These are phyloP conservation scores for Leptopilina boulardi DNA, from an alignment of 1,140 invertebrate species.

Conservation along the genomic window DNA sequence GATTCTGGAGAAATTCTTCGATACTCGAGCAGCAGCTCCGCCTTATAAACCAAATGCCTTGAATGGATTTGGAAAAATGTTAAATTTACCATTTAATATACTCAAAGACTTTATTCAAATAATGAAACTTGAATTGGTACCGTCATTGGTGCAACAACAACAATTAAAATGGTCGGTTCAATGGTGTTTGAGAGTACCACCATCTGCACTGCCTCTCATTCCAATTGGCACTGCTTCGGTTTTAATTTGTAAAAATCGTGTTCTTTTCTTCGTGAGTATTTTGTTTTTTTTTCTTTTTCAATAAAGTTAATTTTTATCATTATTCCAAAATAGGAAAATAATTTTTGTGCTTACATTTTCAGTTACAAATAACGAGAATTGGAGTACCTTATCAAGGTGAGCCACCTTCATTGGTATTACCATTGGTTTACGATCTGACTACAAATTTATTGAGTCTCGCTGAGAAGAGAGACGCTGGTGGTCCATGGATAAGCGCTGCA, in stretches of 20 bases:
- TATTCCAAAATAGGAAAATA: constrained; percentile 25
- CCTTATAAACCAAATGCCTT: constrained; percentile 94
- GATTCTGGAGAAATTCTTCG: constrained; percentile 95
- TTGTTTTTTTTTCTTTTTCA: constrained; percentile 14
- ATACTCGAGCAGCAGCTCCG: constrained; percentile 88
- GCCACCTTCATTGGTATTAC: constrained; percentile 88
- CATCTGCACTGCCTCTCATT: constrained; percentile 88
- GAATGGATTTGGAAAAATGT: constrained; percentile 87
- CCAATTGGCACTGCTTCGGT: constrained; percentile 90
- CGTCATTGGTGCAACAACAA: constrained; percentile 80
- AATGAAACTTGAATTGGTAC: constrained; percentile 88
- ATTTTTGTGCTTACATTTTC: constrained; percentile 53
- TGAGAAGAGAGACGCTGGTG: constrained; percentile 83
- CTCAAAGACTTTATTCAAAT: constrained; percentile 95
- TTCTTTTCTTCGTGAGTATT: constrained; percentile 90
- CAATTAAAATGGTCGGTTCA: constrained; percentile 90
- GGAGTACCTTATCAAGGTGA: constrained; percentile 81
- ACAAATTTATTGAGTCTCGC: constrained; percentile 91
- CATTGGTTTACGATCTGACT: constrained; percentile 91
- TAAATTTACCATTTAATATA: constrained; percentile 89
- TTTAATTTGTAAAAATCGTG: constrained; percentile 88
- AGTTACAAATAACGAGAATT: constrained; percentile 90
- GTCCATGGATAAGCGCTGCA: constrained; percentile 80
- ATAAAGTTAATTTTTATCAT: constrained; percentile 11
- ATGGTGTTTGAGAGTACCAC: constrained; percentile 93